Base-by-base conservation (phyloP, 2,113 vertebrate genomes). In the Harpagus bidentatus region DNA sequence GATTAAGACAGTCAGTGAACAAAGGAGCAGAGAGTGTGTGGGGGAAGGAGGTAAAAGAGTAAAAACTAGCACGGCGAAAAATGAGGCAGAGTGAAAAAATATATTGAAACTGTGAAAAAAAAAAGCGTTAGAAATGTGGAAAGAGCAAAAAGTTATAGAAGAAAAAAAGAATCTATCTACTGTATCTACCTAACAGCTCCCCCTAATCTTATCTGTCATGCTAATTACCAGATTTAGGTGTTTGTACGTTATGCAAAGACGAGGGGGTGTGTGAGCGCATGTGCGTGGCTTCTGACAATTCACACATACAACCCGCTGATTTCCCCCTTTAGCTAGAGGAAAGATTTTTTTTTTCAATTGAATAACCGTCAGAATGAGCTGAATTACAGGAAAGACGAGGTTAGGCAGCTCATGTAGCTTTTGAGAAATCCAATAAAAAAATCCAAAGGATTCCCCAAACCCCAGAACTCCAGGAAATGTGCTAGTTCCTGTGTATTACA, bases 351-450 rank as follows among this genome's bases (percentile, higher is more conserved):
- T n/a, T 7, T 11, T 1, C 88, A 87, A 95, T 95, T 95, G 88
- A 97, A 97, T 95, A 95, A 93, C 66, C 36, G 13, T 95, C 91
- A 91, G 73, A 95, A 96, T 82, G 89, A 97, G 83, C 81, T 80
- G 94, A 96, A 96, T 96, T 95, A 95, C 94, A 89, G 91, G 92
- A 95, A 96, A 95, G 93, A 95, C 2, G 81, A 92, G 66, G 84
- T 93, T 95, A 96, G 93, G 91, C 91, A 94, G 86, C 70, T 88
- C 84, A 42, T 93, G 80, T 91, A 81, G 91, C 82, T 97, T 97
- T 94, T 94, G 86, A 97, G 95, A 96, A 94, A 97, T 93, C 79
- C 78, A 96, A 97, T 96, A 82, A 96, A 96, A 93, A 97, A 91
- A 86, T 93, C 84, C 70, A 66, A 82, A 97, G 94, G 95, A 94